A percentile compares a stretch with the other conserved stretches of the same genome.
phyloP scores from a whole-genome alignment of 2,113 vertebrate species.

The Gasterosteus nipponicus region DNA sequence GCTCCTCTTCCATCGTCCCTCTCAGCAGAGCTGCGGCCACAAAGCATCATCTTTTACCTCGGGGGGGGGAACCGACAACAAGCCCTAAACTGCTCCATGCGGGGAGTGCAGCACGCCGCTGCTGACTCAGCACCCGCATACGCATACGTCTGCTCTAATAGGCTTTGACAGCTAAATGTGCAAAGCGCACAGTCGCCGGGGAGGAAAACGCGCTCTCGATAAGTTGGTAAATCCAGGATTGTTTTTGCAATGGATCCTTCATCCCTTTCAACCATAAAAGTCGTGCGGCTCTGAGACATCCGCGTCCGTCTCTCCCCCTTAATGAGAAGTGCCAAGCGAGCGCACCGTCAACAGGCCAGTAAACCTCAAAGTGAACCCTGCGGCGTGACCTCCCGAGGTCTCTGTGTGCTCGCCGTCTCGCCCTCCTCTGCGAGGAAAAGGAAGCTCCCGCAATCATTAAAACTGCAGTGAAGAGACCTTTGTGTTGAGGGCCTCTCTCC shows the following conservation, averaged over 20 bases:
- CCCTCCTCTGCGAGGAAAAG: slow-evolving; percentile 37
- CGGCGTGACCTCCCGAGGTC: slow-evolving; percentile 47
- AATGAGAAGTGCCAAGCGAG: slow-evolving; percentile 56
- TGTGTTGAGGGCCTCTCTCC: slow-evolving; percentile 47
- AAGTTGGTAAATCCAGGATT: slow-evolving; percentile 32
- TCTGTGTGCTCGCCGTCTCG: slow-evolving; percentile 34
- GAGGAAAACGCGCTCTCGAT: slow-evolving; percentile 28
- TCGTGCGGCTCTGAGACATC: slow-evolving; percentile 39
- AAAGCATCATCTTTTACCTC: slow-evolving; percentile 27
- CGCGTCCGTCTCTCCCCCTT: slow-evolving; percentile 32
- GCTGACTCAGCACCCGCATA: slow-evolving; percentile 26
- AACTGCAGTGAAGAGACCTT: slow-evolving; percentile 37
- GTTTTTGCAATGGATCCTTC: slow-evolving; percentile 24
- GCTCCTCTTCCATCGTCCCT: slow-evolving; percentile 18
- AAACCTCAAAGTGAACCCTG: slow-evolving; percentile 69
- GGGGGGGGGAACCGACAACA: background rate
- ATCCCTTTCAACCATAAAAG: slow-evolving; percentile 38
- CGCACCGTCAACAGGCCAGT: slow-evolving; percentile 54
- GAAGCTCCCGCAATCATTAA: slow-evolving; percentile 40
- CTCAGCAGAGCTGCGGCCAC: slow-evolving; percentile 38
- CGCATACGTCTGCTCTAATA: background rate
- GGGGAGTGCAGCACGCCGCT: slow-evolving; percentile 16
- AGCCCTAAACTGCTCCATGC: slow-evolving; percentile 7
- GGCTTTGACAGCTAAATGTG: slow-evolving; percentile 2
- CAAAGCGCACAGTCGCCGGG: slow-evolving; percentile 18